Evolutionary conservation across 2,113 vertebrate genomes (phyloP).

Genomic region (Lutjanus erythropterus): DNA sequence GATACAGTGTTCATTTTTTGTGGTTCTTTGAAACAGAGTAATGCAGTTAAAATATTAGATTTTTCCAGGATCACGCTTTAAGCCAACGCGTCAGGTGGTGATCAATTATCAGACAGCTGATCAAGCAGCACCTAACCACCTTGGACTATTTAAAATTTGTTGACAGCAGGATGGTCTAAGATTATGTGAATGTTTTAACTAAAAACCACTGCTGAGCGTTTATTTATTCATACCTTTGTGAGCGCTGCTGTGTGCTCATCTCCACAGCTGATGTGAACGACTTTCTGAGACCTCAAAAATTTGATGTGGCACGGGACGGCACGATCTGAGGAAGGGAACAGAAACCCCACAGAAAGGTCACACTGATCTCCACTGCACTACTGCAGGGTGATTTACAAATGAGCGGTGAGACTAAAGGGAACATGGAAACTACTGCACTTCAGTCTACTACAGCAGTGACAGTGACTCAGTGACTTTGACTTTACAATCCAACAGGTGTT

Average conservation of each 20-base stretch:
- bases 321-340: constrained; percentile 85
- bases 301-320: constrained; percentile 97
- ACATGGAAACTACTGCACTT: neutral
- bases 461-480: neutral
- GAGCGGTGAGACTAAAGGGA: neutral
- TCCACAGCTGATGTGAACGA: constrained; percentile 97
- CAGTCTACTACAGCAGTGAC: neutral
- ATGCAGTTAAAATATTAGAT: neutral
- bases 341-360: neutral
- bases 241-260: constrained; percentile 93
- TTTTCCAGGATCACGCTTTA: neutral
- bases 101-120: neutral
- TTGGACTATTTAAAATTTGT: neutral
- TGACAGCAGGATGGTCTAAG: neutral
- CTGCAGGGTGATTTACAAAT: neutral
- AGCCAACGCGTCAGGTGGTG: neutral
- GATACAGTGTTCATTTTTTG: neutral
- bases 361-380: neutral
- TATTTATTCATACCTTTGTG: constrained; percentile 89
- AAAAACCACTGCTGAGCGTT: neutral
- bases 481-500: neutral
- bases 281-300: constrained; percentile 94
- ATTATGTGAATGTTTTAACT: neutral
- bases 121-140: neutral
- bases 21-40: neutral